Percentiles rank a stretch among this genome's conserved stretches.
phyloP scores from a whole-genome alignment of 2,888 invertebrate genomes.

The Achlya flavicornis region DNA sequence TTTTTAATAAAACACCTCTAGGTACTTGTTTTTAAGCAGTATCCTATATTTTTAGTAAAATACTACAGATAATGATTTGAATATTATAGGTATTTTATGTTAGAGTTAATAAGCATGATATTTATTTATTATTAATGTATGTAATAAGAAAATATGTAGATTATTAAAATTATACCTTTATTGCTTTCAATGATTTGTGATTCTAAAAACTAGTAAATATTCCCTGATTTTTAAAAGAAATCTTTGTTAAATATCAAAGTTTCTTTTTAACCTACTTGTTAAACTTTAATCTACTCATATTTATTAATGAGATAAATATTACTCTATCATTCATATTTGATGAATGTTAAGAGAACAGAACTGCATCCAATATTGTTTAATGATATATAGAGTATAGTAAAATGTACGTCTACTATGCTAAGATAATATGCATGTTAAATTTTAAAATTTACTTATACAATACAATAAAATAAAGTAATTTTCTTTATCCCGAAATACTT shows the following conservation, averaged over 20 bases:
- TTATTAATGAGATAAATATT: not conserved
- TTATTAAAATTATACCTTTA: no score
- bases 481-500: no score
- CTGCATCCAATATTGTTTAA: not conserved
- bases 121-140: not conserved
- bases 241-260: not conserved
- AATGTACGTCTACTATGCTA: not conserved
- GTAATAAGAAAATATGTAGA: no score
- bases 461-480: no score
- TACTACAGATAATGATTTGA: not conserved
- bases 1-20: not conserved
- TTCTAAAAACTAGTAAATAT: no score
- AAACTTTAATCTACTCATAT: not conserved
- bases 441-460: no score
- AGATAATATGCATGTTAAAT: not conserved
- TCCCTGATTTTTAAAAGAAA: no score
- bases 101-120: no score
- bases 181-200: no score
- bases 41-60: not conserved
- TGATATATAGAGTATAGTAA: not conserved
- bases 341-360: not conserved
- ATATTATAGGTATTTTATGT: not conserved
- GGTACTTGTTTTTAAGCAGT: not conserved
- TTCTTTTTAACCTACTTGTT: not conserved
- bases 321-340: slow-evolving; percentile 10